A percentile compares a stretch with the other conserved stretches of the same genome.
Conservation (phyloP, 2,888 invertebrate genomes). For the Hermaeophaga mercurialis region DNA sequence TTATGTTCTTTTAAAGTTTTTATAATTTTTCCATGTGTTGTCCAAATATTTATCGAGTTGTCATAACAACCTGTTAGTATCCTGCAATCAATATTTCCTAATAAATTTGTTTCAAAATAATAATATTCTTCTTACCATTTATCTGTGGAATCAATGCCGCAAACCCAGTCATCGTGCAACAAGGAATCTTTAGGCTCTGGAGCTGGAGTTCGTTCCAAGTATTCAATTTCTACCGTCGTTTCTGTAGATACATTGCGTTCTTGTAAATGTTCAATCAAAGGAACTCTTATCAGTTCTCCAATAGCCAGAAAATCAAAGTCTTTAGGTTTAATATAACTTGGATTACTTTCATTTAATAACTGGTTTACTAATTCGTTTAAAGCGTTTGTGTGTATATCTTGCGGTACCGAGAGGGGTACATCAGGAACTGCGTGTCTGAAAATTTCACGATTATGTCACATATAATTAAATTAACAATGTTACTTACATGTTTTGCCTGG, state of each 20-base stretch:
- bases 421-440: constrained; percentile 86
- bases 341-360: constrained; percentile 67
- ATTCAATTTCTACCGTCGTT: constrained; percentile 86
- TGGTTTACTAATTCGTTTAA: constrained; percentile 82
- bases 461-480: constrained; percentile 6
- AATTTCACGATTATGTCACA: constrained; percentile 37
- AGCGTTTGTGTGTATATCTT: constrained; percentile 69
- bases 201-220: constrained; percentile 86
- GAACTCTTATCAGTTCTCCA: constrained; percentile 78
- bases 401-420: constrained; percentile 81
- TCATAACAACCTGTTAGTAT: constrained; percentile 93
- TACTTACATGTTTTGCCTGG: constrained; percentile 81
- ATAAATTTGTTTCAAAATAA: constrained; percentile 2
- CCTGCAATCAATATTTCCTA: constrained; percentile 60
- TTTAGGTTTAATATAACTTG: constrained; percentile 55
- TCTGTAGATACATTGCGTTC: constrained; percentile 81
- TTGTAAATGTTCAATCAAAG: constrained; percentile 76
- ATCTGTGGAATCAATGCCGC: constrained; percentile 53
- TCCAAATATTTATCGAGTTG: constrained; percentile 90
- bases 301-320: constrained; percentile 89
- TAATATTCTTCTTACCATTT: constrained; percentile 49
- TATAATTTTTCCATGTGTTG: constrained; percentile 80
- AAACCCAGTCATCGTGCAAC: constrained; percentile 98
- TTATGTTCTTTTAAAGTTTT: constrained; percentile 85
- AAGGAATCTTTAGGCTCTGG: constrained; percentile 92